Percentiles rank a stretch among this genome's conserved stretches.
These are phyloP conservation scores for Heliconius himera DNA, from an alignment of 1,140 invertebrate species.

Conservation along the genomic window DNA sequence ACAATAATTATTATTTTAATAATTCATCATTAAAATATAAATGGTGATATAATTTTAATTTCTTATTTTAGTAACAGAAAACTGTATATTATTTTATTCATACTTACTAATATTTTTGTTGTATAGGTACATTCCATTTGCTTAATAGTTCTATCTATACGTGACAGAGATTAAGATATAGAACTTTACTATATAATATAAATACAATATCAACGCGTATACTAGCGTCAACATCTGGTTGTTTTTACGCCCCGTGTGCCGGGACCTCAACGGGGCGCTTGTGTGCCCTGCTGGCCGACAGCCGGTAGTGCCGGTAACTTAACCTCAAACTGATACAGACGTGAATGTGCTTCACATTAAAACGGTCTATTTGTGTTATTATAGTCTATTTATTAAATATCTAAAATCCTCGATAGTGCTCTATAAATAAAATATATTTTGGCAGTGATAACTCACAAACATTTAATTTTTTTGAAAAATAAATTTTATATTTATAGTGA, in stretches of 20 bases:
- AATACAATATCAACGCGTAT: background rate
- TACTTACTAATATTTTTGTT: background rate
- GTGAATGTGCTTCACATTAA: slow-evolving; percentile 75
- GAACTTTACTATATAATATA: too few species aligned
- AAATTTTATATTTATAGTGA: background rate
- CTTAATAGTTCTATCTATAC: too few species aligned
- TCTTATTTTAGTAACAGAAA: background rate
- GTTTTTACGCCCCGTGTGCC: slow-evolving; percentile 62
- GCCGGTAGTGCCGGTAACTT: slow-evolving; percentile 77
- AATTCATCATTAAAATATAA: background rate
- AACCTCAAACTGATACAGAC: slow-evolving; percentile 79
- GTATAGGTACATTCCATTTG: too few species aligned
- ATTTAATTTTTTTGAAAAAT: background rate
- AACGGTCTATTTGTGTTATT: slow-evolving; percentile 58
- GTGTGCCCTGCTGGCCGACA: slow-evolving; percentile 68
- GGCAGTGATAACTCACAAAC: background rate
- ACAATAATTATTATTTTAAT: background rate
- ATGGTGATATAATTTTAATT: background rate
- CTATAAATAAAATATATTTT: background rate
- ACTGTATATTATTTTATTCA: background rate
- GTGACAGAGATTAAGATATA: too few species aligned
- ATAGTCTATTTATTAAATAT: slow-evolving; percentile 35
- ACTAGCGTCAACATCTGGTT: slow-evolving; percentile 41
- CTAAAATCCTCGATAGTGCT: background rate
- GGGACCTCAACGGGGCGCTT: slow-evolving; percentile 56